Evolutionary conservation across 2,888 invertebrate genomes (phyloP).

Genomic region (Athetis lepigone): DNA sequence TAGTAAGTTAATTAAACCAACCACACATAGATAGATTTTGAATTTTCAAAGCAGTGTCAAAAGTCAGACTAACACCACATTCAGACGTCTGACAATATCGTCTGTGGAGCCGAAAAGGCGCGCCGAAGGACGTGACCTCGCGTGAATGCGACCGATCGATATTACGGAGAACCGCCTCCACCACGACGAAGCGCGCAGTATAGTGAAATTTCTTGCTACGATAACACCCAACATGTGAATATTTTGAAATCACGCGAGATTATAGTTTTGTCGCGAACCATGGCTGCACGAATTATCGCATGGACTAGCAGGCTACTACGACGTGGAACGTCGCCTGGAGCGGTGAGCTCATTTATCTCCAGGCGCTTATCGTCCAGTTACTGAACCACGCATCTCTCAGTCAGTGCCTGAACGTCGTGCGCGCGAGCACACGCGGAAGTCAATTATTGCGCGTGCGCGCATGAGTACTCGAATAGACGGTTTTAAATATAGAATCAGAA

Average conservation of each 20-base stretch:
- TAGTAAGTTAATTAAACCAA: neutral
- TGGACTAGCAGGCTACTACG: conserved; percentile 87
- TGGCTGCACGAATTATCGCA: conserved; percentile 83
- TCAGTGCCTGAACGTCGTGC: conserved; percentile 87
- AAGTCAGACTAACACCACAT: conserved; percentile 37
- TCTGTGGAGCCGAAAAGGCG: conserved; percentile 83
- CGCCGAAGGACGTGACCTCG: conserved; percentile 90
- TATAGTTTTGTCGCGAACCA: conserved; percentile 61
- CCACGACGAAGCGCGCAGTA: conserved; percentile 82
- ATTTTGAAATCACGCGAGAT: conserved; percentile 60
- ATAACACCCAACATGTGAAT: conserved; percentile 76
- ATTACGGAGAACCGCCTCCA: conserved; percentile 79
- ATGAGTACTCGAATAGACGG: conserved; percentile 89
- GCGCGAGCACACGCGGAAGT: conserved; percentile 90
- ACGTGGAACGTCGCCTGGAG: conserved; percentile 87
- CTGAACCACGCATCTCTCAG: conserved; percentile 83
- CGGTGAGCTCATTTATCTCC: conserved; percentile 88
- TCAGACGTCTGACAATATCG: conserved; percentile 53
- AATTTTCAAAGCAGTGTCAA: conserved; percentile 21
- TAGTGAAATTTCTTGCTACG: conserved; percentile 80
- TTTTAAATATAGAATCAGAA: conserved; percentile 88
- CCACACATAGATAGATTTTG: neutral
- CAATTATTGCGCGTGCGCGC: conserved; percentile 88
- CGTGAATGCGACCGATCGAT: conserved; percentile 85
- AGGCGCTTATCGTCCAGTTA: conserved; percentile 84